Percentiles rank a stretch among this genome's conserved stretches.
phyloP scores from a whole-genome alignment of 2,888 invertebrate genomes.

The Cephus pulcher region DNA sequence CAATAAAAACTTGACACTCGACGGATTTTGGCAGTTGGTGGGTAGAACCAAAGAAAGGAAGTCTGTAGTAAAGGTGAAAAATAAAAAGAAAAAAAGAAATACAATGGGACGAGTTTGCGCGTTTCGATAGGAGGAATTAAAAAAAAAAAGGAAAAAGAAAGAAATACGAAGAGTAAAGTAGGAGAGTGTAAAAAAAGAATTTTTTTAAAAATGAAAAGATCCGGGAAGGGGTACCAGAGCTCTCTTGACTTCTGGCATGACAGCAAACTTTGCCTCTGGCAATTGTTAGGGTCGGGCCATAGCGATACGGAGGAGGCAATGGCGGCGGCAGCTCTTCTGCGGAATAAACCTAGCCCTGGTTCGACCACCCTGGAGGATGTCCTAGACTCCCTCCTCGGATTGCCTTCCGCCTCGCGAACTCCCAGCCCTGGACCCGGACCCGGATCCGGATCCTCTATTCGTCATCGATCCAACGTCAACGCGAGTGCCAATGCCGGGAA shows the following conservation, averaged over 20 bases:
- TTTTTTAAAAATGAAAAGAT: background rate
- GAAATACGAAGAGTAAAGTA: background rate
- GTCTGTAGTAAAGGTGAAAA: no score
- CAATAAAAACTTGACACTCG: no score
- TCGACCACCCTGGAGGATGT: conserved; percentile 94
- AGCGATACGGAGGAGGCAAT: conserved; percentile 63
- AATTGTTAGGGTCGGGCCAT: conserved; percentile 59
- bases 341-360: conserved; percentile 71
- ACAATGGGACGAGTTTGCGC: background rate
- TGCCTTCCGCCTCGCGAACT: conserved; percentile 81
- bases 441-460: conserved; percentile 54
- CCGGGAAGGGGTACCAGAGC: no score
- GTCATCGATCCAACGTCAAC: conserved; percentile 52
- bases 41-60: no score
- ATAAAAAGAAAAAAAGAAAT: no score
- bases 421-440: conserved; percentile 74
- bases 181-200: background rate
- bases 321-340: conserved; percentile 61
- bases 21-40: no score
- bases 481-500: conserved; percentile 56
- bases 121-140: background rate
- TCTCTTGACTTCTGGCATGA: conserved; percentile 2
- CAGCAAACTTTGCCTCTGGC: conserved; percentile 9
- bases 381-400: conserved; percentile 89
- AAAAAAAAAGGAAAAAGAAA: background rate